phyloP scores from a whole-genome alignment of 2,888 invertebrate species.

The Emmelina monodactyla region DNA sequence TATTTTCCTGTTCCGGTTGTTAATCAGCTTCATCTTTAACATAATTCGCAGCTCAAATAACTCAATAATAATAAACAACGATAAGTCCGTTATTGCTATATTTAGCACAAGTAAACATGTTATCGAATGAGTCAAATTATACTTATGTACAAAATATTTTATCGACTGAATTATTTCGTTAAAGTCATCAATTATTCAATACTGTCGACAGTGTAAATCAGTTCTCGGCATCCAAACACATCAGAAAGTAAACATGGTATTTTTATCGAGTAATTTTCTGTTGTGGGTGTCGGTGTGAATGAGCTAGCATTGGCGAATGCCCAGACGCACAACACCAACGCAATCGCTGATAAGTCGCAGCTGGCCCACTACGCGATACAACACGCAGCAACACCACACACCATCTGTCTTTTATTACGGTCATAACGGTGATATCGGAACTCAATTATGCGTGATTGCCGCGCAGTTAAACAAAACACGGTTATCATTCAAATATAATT shows the following conservation, averaged over 20 bases:
- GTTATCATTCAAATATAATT: no score
- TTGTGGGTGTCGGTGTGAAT: slow-evolving; percentile 50
- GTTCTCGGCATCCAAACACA: not conserved
- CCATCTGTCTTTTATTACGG: not conserved
- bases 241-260: not conserved
- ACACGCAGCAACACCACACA: not conserved
- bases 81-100: no score
- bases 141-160: no score
- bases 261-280: slow-evolving; percentile 1
- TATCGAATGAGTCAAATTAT: no score
- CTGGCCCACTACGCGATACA: slow-evolving; percentile 18
- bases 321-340: slow-evolving; percentile 41
- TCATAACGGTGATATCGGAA: not conserved
- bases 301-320: slow-evolving; percentile 46
- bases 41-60: no score
- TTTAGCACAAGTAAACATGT: no score
- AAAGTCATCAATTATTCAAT: not conserved
- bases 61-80: no score
- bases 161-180: no score
- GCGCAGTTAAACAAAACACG: no score
- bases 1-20: slow-evolving; percentile 49
- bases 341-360: slow-evolving; percentile 26
- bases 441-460: no score
- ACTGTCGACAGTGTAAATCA: not conserved
- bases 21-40: no score